Base-by-base conservation (phyloP, 2,113 vertebrate species). In the Oncorhynchus keta region DNA sequence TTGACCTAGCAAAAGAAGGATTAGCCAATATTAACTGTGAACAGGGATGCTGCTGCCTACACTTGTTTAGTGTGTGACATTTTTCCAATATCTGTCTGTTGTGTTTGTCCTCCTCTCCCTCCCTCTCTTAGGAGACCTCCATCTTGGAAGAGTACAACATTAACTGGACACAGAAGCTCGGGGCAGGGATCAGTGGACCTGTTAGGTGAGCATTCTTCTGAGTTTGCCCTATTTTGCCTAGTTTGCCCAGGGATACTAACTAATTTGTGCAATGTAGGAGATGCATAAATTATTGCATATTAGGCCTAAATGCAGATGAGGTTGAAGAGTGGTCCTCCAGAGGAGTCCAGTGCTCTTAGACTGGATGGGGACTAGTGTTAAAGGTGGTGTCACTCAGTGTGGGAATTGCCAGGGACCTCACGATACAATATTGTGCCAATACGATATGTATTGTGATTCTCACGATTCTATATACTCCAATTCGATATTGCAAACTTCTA, bases 101-200 rank as follows among this genome's bases (percentile, higher is more conserved):
- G 12, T 35, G 28, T 39, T 64, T 79, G 5, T n/a, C 49, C 39
- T 45, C 39, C 9, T 45, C 57, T 12, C 72, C 80, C 72, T 72
- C 65, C 80, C 72, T 72, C 65, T 71, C 70, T 74, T 75, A 99
- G 98, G 97, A 99, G 87, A 95, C 95, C 13, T 99, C 97, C 79
- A 99, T 99, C 93, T 94, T 99, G 89, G 98, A 99, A 76, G 98
- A 99, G 87, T 99, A 98, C 88, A 97, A 89, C 91, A 99, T 99
- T 75, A 99, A 99, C 79, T 99, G 98, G 97, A 99, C 97, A 65
- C 98, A 99, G 94, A 99, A 99, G 91, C 92, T 99, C 84, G 98
- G 98, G 88, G 97, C 98, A 80, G 98, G 98, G 80, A 99, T 99
- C 93, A 99, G 97, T 84, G 98, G 98, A 80, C 98, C 98, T 77